A percentile compares a stretch with the other conserved stretches of the same genome.
phyloP scores from a whole-genome alignment of 2,888 invertebrate species.

The Balanococcus diminutus region DNA sequence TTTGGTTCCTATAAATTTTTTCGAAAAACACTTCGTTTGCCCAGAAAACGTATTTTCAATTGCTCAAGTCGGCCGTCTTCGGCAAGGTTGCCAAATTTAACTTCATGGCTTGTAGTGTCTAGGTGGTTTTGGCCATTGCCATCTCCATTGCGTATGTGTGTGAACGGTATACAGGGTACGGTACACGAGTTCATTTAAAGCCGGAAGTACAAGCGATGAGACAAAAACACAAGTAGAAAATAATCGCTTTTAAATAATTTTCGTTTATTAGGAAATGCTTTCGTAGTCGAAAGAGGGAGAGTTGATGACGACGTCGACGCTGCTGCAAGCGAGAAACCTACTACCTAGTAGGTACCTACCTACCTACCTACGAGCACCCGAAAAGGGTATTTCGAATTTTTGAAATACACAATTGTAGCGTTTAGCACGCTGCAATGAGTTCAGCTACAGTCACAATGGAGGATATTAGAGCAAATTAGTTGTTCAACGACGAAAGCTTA shows the following conservation, averaged over 20 bases:
- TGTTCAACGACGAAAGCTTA: conserved; percentile 22
- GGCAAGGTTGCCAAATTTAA: too few relatives aligned
- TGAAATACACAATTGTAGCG: conserved; percentile 26
- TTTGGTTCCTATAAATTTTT: too few relatives aligned
- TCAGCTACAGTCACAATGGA: conserved; percentile 28
- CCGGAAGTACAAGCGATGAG: conserved; percentile 12
- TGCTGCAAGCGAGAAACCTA: neutral
- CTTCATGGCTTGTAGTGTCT: too few relatives aligned
- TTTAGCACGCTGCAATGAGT: conserved; percentile 17
- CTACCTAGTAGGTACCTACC: too few relatives aligned
- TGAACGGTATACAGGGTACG: too few relatives aligned
- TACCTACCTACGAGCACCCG: neutral
- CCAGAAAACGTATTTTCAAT: too few relatives aligned
- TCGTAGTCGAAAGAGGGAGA: neutral
- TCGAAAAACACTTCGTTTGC: too few relatives aligned
- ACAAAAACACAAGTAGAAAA: conserved; percentile 1
- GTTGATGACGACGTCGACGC: neutral
- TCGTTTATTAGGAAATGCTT: conserved; percentile 12
- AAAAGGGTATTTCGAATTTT: neutral
- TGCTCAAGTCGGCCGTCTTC: too few relatives aligned
- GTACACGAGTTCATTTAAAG: neutral
- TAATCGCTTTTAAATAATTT: conserved; percentile 15
- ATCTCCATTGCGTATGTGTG: too few relatives aligned
- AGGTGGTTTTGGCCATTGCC: too few relatives aligned
- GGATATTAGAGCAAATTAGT: conserved; percentile 45